Evolutionary conservation across 2,113 vertebrate genomes (phyloP).

Genomic region (Tyto alba): DNA sequence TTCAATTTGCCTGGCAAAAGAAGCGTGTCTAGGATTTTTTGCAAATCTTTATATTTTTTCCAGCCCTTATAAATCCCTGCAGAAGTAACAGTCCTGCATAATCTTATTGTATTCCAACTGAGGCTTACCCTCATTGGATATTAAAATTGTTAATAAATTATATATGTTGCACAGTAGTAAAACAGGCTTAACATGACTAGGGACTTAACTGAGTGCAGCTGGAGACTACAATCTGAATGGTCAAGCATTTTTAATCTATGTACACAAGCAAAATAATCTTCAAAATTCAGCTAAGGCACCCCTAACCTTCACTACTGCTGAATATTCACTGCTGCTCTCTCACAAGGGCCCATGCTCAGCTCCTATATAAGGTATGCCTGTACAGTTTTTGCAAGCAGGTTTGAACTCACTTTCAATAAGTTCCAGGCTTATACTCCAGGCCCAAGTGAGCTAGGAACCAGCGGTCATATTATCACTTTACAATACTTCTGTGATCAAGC

Average conservation of each 20-base stretch:
- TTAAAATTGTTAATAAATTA: background rate
- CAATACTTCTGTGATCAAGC: background rate
- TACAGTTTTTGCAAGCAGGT: background rate
- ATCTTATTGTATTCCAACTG: background rate
- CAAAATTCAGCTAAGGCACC: background rate
- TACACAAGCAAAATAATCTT: background rate
- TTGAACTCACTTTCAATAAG: background rate
- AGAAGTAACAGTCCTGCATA: background rate
- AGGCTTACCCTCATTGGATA: background rate
- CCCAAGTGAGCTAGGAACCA: background rate
- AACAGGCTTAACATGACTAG: background rate
- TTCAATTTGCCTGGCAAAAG: background rate
- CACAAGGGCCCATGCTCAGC: background rate
- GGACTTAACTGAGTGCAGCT: background rate
- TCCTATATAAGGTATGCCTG: fast-evolving
- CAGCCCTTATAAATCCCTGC: background rate
- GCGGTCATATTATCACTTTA: background rate
- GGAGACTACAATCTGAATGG: background rate
- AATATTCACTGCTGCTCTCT: background rate
- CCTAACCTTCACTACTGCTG: background rate
- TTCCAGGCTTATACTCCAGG: background rate
- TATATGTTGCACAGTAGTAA: background rate
- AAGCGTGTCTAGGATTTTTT: background rate
- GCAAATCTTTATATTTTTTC: background rate
- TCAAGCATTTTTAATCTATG: background rate